These are phyloP conservation scores for Penaeus monodon DNA, from an alignment of 2,888 invertebrate species.

Conservation along the genomic window DNA sequence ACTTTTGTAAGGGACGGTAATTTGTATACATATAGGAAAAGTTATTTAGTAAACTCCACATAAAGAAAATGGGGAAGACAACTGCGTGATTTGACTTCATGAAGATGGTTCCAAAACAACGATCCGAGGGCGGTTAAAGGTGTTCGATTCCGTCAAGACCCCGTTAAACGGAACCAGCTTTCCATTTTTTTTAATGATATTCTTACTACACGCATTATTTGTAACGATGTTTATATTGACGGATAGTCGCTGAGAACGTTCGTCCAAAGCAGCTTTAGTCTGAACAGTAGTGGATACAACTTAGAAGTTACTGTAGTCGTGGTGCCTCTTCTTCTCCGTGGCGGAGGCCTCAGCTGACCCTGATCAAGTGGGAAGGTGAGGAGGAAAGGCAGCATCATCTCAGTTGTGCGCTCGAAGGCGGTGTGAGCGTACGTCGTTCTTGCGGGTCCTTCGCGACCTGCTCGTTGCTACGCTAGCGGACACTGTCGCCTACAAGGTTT, in stretches of 20 bases:
- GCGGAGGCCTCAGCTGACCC: constrained; percentile 31
- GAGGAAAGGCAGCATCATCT: constrained; percentile 49
- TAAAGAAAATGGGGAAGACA: constrained; percentile 24
- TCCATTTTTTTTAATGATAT: background rate
- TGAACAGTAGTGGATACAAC: background rate
- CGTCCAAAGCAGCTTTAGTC: background rate
- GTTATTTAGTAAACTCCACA: background rate
- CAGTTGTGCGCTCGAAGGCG: constrained; percentile 56
- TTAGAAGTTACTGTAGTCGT: constrained; percentile 22
- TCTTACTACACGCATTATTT: too few species aligned
- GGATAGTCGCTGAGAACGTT: too few species aligned
- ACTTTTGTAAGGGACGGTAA: too few species aligned
- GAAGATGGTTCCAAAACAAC: constrained; percentile 45
- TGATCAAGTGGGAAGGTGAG: constrained; percentile 54
- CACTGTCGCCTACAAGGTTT: background rate
- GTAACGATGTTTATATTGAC: too few species aligned
- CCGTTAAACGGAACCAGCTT: background rate
- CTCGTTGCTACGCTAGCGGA: background rate
- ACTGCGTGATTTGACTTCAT: constrained; percentile 17
- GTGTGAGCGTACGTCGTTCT: constrained; percentile 46
- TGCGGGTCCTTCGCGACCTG: constrained; percentile 16
- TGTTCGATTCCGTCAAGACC: constrained; percentile 35
- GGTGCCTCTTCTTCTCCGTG: constrained; percentile 30
- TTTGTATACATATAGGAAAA: too few species aligned
- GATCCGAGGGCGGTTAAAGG: constrained; percentile 17